Evolutionary conservation across 2,888 invertebrate genomes (phyloP), one percentile per base, ranked within the genome.

Genomic region (Conchocele bisecta): DNA sequence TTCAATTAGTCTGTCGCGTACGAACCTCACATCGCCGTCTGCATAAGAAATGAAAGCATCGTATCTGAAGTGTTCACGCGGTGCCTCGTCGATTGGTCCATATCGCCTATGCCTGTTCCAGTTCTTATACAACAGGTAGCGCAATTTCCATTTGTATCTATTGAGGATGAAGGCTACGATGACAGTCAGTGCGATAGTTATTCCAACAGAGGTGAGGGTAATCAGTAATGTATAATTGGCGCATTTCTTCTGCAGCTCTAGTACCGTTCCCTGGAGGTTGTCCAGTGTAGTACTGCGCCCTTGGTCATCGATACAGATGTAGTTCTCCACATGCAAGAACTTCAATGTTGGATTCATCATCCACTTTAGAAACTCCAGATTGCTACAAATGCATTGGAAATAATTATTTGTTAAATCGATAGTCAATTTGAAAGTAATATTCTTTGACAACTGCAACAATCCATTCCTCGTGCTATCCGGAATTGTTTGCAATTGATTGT

Each of bases 71-170:
- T 56, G 33, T 1, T 46, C 53, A 3, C 37, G 26, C 1, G 26
- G 22, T 5, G 46, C 17, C 9, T 66, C 33, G 5, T 51, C 44
- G 17, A 9, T 20, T 9, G 24, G 60, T 2, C 15, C 31, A 35
- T 68, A 61, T 1, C 63, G 68, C 13, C 54, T 54, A 58, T 65
- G 68, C 17, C 63, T 37, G 13, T 44, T 33, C 22, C 66, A 70
- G 7, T 66, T 46, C 63, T 63, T 65, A 17, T 63, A 65, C 29
- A 66, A 57, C 1, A 73, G 22, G 46, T 75, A 81, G 15, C 81
- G 42, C 2, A 81, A 28, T 17, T 76, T 68, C 78, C 78, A 79
- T 11, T 74, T 54, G 31, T 72, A 59, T 22, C 56, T 68, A 44
- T 77, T 65, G 6, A 75, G 15, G 0, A 77, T 6, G 15, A 60